Conservation (phyloP, 2,888 invertebrate species). For the Subacronicta megacephala region DNA sequence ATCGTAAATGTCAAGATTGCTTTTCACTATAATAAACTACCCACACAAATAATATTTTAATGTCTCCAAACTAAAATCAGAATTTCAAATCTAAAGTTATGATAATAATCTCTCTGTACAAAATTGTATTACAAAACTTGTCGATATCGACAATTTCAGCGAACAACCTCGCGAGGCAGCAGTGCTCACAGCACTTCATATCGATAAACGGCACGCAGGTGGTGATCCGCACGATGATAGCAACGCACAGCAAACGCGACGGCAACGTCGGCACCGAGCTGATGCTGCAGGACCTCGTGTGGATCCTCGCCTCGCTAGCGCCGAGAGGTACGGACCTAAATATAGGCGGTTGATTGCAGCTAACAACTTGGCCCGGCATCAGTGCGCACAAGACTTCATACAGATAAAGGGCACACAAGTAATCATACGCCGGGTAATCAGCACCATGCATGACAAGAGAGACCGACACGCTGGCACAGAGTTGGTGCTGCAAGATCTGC, state of each 20-base stretch:
- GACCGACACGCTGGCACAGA: conserved; percentile 81
- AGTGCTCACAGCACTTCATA: conserved; percentile 88
- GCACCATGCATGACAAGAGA: conserved; percentile 83
- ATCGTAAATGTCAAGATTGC: conserved; percentile 13
- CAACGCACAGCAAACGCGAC: conserved; percentile 87
- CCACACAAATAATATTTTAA: neutral
- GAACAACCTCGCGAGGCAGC: conserved; percentile 85
- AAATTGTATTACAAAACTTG: conserved; percentile 45
- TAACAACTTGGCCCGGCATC: conserved; percentile 80
- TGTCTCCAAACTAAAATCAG: neutral
- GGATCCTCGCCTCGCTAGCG: conserved; percentile 90
- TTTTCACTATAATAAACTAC: conserved; percentile 6
- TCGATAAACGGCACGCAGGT: conserved; percentile 88
- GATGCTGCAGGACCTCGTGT: conserved; percentile 89
- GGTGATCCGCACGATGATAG: conserved; percentile 87
- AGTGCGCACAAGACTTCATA: conserved; percentile 86
- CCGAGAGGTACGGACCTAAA: conserved; percentile 83
- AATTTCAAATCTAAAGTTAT: conserved; percentile 2
- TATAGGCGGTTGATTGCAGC: conserved; percentile 74
- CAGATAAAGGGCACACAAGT: conserved; percentile 85
- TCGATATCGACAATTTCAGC: conserved; percentile 80
- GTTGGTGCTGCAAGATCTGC: conserved; percentile 85
- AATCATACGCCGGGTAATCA: conserved; percentile 84
- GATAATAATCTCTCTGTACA: conserved; percentile 12
- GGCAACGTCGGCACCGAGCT: conserved; percentile 86